A percentile compares a stretch with the other conserved stretches of the same genome.
phyloP scores from a whole-genome alignment of 2,113 vertebrate genomes.

The Megaceryle maxima region DNA sequence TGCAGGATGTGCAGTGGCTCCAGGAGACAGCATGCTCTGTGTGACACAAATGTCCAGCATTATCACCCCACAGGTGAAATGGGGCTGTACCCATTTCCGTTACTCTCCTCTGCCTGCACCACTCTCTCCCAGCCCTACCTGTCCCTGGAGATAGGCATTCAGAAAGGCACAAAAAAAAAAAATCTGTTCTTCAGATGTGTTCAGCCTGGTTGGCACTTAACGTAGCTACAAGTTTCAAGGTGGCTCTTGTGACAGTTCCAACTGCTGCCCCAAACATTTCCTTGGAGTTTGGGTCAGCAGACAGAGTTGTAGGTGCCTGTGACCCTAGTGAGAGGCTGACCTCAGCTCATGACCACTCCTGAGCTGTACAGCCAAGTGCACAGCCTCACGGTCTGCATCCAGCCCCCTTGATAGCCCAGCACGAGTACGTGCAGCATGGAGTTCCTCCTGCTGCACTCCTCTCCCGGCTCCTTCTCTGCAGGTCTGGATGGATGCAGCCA shows the following conservation, averaged over 20 bases:
- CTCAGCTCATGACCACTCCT: not conserved
- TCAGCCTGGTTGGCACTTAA: not conserved
- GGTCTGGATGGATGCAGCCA: constrained; percentile 94
- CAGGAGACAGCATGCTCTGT: not conserved
- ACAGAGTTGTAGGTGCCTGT: fast-evolving
- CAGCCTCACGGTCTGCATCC: not conserved
- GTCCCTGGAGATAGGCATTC: not conserved
- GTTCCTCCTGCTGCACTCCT: not conserved
- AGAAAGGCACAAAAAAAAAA: not conserved
- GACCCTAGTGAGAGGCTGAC: not conserved
- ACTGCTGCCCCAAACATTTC: not conserved
- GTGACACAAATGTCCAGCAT: not conserved
- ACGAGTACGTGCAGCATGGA: not conserved
- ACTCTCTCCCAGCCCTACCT: not conserved
- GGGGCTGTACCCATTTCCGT: not conserved
- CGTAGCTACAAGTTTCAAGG: not conserved
- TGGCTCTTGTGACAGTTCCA: not conserved
- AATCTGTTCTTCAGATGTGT: not conserved
- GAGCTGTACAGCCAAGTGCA: not conserved
- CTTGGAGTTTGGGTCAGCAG: not conserved
- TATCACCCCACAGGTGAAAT: fast-evolving
- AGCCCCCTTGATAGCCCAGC: fast-evolving
- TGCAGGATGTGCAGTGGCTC: fast-evolving
- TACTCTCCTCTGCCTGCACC: not conserved
- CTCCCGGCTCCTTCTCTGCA: not conserved